phyloP scores from a whole-genome alignment of 2,888 invertebrate species.

The Amblyjoppa fuscipennis region DNA sequence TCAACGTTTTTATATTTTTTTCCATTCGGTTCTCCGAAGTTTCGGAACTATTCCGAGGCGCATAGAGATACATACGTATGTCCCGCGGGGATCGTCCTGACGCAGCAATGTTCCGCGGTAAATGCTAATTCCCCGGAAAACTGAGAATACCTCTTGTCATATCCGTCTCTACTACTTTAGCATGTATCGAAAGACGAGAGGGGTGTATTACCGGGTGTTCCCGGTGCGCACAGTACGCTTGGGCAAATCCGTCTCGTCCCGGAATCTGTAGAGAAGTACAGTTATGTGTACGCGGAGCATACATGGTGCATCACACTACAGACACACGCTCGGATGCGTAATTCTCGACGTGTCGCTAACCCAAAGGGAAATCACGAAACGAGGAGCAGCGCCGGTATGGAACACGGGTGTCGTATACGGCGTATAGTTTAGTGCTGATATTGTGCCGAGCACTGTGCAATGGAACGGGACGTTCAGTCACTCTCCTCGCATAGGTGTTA shows the following conservation, averaged over 20 bases:
- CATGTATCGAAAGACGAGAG: constrained; percentile 39
- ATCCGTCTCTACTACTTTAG: constrained; percentile 25
- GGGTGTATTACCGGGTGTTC: constrained; percentile 1
- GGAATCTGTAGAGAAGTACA: constrained; percentile 3
- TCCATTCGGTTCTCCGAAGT: background rate
- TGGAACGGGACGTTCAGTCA: constrained; percentile 48
- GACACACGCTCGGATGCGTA: constrained; percentile 61
- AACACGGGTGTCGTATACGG: background rate
- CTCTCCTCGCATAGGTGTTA: constrained; percentile 53
- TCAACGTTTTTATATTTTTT: background rate
- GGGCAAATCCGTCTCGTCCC: constrained; percentile 26
- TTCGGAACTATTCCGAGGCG: constrained; percentile 19
- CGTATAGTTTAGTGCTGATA: constrained; percentile 33
- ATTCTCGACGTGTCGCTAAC: constrained; percentile 75
- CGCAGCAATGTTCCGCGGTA: constrained; percentile 14
- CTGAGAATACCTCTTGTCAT: constrained; percentile 34
- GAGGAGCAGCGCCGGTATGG: constrained; percentile 13
- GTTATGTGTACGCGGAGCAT: constrained; percentile 14
- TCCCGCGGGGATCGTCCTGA: constrained; percentile 31
- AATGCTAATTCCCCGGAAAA: constrained; percentile 43
- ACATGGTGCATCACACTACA: background rate
- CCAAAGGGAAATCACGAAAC: constrained; percentile 79
- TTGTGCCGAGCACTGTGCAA: constrained; percentile 41
- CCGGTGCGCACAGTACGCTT: constrained; percentile 30
- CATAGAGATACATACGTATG: constrained; percentile 10